phyloP scores from a whole-genome alignment of 2,797 vertebrate species.

The Trachurus trachurus region DNA sequence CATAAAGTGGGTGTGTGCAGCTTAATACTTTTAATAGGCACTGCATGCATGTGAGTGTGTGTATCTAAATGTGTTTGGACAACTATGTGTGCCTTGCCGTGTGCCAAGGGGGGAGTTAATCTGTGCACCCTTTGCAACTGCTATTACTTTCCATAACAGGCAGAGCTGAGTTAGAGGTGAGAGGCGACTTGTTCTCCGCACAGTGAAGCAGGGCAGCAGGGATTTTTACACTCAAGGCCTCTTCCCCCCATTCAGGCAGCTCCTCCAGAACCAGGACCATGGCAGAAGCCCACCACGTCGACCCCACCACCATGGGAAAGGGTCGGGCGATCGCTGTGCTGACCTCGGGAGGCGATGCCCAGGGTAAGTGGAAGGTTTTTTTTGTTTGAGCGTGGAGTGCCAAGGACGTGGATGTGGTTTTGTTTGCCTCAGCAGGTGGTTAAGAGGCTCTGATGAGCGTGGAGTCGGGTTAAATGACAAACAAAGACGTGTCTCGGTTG shows the following conservation, averaged over 20 bases:
- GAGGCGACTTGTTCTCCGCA: slow-evolving; percentile 34
- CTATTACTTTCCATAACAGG: slow-evolving; percentile 65
- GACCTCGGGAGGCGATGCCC: slow-evolving; percentile 95
- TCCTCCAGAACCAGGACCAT: slow-evolving; percentile 69
- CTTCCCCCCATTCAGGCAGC: slow-evolving; percentile 54
- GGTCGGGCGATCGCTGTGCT: slow-evolving; percentile 94
- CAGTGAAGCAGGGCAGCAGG: slow-evolving; percentile 30
- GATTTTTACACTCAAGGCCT: slow-evolving; percentile 39
- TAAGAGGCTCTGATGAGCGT: slow-evolving; percentile 3
- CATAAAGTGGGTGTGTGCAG: not conserved
- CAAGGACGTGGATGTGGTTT: not conserved
- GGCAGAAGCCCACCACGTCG: slow-evolving; percentile 59
- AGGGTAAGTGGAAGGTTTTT: slow-evolving; percentile 86
- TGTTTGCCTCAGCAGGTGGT: slow-evolving; percentile 34
- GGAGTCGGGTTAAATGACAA: not conserved
- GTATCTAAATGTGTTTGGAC: slow-evolving; percentile 55
- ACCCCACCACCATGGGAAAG: slow-evolving; percentile 85
- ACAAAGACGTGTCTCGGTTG: not conserved
- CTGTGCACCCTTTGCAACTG: slow-evolving; percentile 60
- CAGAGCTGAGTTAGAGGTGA: slow-evolving; percentile 48
- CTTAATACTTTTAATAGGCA: slow-evolving; percentile 42
- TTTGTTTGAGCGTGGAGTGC: not conserved
- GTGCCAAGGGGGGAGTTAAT: slow-evolving; percentile 71
- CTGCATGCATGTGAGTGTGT: slow-evolving; percentile 6
- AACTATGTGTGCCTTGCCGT: slow-evolving; percentile 55